These are phyloP conservation scores for Odontomyia ornata DNA, from an alignment of 2,888 invertebrate species.

Conservation along the genomic window DNA sequence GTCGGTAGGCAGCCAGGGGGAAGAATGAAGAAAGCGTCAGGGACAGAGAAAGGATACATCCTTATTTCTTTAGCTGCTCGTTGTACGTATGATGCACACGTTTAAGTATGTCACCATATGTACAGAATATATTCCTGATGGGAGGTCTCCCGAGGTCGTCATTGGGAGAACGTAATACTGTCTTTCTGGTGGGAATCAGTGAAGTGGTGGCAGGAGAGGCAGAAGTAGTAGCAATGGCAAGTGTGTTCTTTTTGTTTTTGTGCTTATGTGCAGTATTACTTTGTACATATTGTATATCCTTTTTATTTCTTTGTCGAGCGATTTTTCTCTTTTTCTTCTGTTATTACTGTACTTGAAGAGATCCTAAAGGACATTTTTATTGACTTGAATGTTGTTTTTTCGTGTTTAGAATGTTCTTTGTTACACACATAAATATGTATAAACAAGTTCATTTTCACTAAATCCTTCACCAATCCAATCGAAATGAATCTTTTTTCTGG, in stretches of 20 bases:
- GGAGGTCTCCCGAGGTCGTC: not conserved
- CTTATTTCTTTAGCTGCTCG: not conserved
- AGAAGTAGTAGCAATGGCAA: too few relatives aligned
- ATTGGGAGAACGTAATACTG: not conserved
- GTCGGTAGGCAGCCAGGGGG: not conserved
- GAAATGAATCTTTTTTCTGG: not conserved
- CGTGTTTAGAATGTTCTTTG: slow-evolving; percentile 1
- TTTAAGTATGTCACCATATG: slow-evolving; percentile 5
- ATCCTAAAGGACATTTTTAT: slow-evolving; percentile 13
- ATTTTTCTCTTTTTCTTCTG: not conserved
- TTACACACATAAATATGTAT: not conserved
- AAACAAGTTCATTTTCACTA: slow-evolving; percentile 10
- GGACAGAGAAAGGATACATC: not conserved
- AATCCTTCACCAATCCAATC: slow-evolving; percentile 13
- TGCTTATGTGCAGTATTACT: slow-evolving; percentile 7
- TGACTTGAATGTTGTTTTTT: not conserved
- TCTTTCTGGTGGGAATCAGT: not conserved
- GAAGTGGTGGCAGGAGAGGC: too few relatives aligned
- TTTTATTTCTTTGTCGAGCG: not conserved
- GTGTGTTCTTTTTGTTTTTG: not conserved
- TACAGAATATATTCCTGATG: not conserved
- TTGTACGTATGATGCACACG: not conserved
- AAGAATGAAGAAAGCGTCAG: not conserved
- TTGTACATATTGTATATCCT: not conserved
- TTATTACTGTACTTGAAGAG: slow-evolving; percentile 4